phyloP scores from a whole-genome alignment of 2,113 vertebrate genomes.

The Ranitomeya variabilis region DNA sequence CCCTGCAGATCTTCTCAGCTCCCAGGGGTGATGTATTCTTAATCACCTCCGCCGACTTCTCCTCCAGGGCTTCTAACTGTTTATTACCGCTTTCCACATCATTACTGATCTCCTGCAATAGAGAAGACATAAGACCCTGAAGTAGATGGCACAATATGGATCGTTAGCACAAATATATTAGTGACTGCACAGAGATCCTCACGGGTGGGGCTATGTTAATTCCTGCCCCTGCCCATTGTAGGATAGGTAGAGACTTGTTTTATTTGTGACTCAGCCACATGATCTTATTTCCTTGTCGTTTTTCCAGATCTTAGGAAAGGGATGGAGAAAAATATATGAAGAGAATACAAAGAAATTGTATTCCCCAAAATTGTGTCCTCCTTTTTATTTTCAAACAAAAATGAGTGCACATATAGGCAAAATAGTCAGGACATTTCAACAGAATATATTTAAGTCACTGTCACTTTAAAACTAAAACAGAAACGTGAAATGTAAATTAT shows the following conservation, averaged over 20 bases:
- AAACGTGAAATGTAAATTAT: background rate
- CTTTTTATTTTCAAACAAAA: too few relatives aligned
- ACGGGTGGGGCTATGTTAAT: background rate
- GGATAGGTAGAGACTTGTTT: too few relatives aligned
- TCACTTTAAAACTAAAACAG: background rate
- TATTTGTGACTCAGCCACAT: background rate
- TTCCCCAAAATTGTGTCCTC: too few relatives aligned
- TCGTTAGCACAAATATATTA: background rate
- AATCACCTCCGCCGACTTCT: conserved; percentile 70
- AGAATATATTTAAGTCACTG: background rate
- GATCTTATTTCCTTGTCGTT: too few relatives aligned
- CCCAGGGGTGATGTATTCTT: conserved; percentile 84
- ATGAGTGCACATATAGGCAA: too few relatives aligned
- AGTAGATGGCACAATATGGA: background rate
- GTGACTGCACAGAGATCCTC: background rate
- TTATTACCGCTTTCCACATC: conserved; percentile 75
- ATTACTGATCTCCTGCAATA: conserved; percentile 71
- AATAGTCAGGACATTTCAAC: background rate
- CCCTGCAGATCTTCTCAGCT: conserved; percentile 74
- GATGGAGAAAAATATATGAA: too few relatives aligned
- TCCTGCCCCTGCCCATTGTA: background rate
- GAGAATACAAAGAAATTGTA: too few relatives aligned
- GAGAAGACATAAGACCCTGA: background rate
- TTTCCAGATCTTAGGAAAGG: background rate
- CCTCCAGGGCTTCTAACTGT: conserved; percentile 77